phyloP scores from a whole-genome alignment of 2,888 invertebrate genomes.

The Scaeva pyrastri region DNA sequence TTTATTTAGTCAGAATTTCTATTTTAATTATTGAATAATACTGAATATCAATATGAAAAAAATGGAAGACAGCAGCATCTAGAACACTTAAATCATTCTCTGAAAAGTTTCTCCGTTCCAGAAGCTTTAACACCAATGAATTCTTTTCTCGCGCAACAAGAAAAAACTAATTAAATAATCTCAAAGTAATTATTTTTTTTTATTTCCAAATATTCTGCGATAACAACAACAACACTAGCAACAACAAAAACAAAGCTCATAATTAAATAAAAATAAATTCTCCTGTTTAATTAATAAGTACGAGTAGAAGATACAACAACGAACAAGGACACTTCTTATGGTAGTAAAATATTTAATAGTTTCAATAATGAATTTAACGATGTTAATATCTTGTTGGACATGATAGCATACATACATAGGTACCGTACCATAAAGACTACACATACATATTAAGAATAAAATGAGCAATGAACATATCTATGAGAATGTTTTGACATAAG shows the following conservation, averaged over 20 bases:
- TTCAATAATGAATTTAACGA: conserved; percentile 71
- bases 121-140: too few species aligned
- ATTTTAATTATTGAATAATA: too few species aligned
- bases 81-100: too few species aligned
- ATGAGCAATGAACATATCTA: background rate
- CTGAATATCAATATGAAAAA: too few species aligned
- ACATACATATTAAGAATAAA: background rate
- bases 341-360: conserved; percentile 51
- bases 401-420: conserved; percentile 7
- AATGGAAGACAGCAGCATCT: too few species aligned
- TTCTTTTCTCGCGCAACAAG: too few species aligned
- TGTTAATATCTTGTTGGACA: conserved; percentile 55
- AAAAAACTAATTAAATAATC: conserved; percentile 1
- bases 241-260: background rate
- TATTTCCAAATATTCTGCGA: background rate
- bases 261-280: conserved; percentile 35
- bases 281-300: conserved; percentile 54
- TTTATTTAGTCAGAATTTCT: too few species aligned
- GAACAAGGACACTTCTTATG: background rate
- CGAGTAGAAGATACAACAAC: conserved; percentile 9
- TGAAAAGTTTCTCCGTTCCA: too few species aligned
- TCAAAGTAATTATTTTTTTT: background rate
- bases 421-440: background rate
- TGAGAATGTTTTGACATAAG: conserved; percentile 44
- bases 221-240: too few species aligned